Evolutionary conservation across 1,140 invertebrate genomes (phyloP).

Genomic region (Solenopsis fugax): DNA sequence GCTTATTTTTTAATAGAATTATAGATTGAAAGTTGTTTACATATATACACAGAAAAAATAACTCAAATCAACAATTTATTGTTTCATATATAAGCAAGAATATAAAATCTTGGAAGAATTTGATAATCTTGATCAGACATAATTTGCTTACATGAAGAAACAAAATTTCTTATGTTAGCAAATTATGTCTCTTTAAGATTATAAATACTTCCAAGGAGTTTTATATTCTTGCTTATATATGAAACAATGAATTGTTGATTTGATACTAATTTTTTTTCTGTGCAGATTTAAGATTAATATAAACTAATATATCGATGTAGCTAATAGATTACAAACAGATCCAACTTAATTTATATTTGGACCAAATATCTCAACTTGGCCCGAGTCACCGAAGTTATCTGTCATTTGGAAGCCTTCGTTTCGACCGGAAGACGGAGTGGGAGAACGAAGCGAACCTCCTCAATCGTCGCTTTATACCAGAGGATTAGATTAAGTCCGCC

Average conservation of each 20-base stretch:
- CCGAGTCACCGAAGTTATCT: slow-evolving; percentile 44
- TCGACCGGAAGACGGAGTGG: slow-evolving; percentile 30
- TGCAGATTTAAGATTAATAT: background rate
- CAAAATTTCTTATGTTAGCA: too few species aligned
- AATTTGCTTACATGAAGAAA: too few species aligned
- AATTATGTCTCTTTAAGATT: too few species aligned
- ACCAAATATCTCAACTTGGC: slow-evolving; percentile 8
- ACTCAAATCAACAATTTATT: too few species aligned
- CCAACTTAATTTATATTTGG: slow-evolving; percentile 25
- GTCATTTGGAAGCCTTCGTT: slow-evolving; percentile 46
- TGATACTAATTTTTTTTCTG: too few species aligned
- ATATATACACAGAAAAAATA: too few species aligned
- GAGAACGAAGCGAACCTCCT: slow-evolving; percentile 66
- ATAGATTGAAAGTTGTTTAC: background rate
- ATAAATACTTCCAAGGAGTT: too few species aligned
- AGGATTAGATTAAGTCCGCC: slow-evolving; percentile 85
- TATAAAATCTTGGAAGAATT: too few species aligned
- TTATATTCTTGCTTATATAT: too few species aligned
- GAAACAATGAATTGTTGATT: too few species aligned
- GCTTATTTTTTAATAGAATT: background rate
- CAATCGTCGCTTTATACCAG: slow-evolving; percentile 83
- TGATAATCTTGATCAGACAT: too few species aligned
- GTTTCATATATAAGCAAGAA: too few species aligned
- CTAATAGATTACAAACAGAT: slow-evolving; percentile 11
- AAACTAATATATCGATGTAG: background rate